Evolutionary conservation across 92 coral and sea anemone genomes (phyloP).

Genomic region (Palythoa grandis): DNA sequence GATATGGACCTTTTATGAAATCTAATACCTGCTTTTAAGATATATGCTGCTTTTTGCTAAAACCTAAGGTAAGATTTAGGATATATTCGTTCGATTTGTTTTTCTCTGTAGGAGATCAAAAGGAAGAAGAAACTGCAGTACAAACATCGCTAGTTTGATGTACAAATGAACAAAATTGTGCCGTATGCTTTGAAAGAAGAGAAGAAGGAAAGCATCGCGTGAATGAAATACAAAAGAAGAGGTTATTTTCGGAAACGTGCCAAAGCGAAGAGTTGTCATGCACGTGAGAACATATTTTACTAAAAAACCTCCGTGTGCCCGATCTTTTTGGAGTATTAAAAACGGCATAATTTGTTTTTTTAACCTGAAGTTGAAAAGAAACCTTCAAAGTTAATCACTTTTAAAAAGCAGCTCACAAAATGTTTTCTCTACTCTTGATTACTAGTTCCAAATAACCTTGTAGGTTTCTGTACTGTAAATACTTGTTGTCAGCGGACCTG

Average conservation of each 20-base stretch:
- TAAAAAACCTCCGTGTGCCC: too few relatives aligned
- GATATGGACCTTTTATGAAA: not conserved
- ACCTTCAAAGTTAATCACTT: not conserved
- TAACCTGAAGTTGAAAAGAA: not conserved
- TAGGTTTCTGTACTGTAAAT: too few relatives aligned
- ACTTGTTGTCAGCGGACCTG: not conserved
- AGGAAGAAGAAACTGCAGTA: not conserved
- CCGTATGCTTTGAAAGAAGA: not conserved
- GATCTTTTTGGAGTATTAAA: not conserved
- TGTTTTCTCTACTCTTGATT: too few relatives aligned
- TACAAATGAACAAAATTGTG: not conserved
- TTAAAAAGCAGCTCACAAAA: not conserved
- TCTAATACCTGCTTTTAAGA: not conserved
- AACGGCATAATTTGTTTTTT: not conserved
- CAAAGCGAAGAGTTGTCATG: not conserved
- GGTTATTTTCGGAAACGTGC: constrained; percentile 9
- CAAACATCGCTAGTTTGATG: not conserved
- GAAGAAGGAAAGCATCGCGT: not conserved
- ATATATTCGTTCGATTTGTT: not conserved
- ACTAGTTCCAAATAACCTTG: too few relatives aligned
- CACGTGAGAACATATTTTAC: not conserved
- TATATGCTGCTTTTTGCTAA: too few relatives aligned
- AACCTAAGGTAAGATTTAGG: too few relatives aligned
- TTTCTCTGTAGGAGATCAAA: not conserved
- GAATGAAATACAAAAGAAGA: not conserved